phyloP scores from a whole-genome alignment of 2,797 vertebrate species.

The Linurgus olivaceus region DNA sequence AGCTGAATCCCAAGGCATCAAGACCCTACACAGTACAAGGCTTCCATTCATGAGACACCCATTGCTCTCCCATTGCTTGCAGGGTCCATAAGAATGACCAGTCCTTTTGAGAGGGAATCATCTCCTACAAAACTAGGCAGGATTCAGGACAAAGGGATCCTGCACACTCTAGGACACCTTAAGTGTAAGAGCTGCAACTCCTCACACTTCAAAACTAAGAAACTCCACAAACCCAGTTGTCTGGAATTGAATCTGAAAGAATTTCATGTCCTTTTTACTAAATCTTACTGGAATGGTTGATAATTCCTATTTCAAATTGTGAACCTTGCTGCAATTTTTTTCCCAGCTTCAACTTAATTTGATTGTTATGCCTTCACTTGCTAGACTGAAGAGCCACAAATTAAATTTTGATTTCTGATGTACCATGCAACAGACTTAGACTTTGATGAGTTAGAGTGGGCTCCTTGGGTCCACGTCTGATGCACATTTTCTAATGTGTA shows the following conservation, averaged over 20 bases:
- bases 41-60: neutral
- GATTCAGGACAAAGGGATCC: neutral
- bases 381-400: neutral
- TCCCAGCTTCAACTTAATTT: neutral
- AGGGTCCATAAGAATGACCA: neutral
- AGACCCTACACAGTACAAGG: neutral
- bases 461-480: neutral
- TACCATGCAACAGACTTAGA: neutral
- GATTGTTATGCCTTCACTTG: neutral
- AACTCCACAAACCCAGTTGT: rapidly evolving
- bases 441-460: neutral
- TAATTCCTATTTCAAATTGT: neutral
- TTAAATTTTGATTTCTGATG: neutral
- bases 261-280: neutral
- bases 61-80: neutral
- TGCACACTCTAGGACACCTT: neutral
- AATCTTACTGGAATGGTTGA: neutral
- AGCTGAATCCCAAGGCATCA: neutral
- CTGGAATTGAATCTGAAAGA: neutral
- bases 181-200: neutral
- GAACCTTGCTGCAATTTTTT: neutral
- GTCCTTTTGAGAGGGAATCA: neutral
- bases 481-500: neutral
- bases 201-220: neutral
- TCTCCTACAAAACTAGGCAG: neutral